These are phyloP conservation scores for Bedellia somnulentella DNA, from an alignment of 2,888 invertebrate species.

Conservation along the genomic window DNA sequence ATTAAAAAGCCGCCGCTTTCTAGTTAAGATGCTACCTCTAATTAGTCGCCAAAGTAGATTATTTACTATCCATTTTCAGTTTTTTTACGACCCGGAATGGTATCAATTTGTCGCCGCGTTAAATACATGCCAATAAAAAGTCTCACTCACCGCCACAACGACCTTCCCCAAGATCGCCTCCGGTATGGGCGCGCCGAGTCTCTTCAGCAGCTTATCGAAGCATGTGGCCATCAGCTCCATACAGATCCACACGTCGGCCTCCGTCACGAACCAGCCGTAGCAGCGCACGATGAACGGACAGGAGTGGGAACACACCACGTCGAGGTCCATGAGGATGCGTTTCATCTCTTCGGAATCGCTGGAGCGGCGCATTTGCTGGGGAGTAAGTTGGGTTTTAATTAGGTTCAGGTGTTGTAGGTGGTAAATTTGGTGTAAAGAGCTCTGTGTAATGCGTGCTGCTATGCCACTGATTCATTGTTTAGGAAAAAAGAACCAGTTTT, in stretches of 20 bases:
- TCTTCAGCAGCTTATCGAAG: conserved; percentile 93
- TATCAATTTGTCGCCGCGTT: no score
- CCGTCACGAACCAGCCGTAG: conserved; percentile 96
- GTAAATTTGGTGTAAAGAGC: neutral
- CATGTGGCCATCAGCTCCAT: conserved; percentile 99
- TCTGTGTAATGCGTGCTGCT: neutral
- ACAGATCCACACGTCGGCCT: conserved; percentile 98
- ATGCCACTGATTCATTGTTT: no score
- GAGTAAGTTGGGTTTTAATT: no score
- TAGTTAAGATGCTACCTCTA: no score
- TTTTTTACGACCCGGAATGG: no score
- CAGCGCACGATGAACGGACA: conserved; percentile 97
- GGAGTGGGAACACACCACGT: conserved; percentile 96
- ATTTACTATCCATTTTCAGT: no score
- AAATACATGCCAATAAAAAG: no score
- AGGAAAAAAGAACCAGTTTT: no score
- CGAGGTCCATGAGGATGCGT: conserved; percentile 97
- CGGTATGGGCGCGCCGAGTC: conserved; percentile 86
- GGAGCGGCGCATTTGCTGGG: conserved; percentile 93
- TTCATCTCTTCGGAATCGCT: conserved; percentile 97
- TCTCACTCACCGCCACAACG: conserved; percentile 85
- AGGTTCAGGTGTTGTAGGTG: no score
- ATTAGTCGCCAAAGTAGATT: no score
- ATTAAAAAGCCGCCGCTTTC: no score
- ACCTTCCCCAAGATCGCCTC: conserved; percentile 96